Conservation (phyloP, 2,888 invertebrate genomes). For the Brassicogethes aeneus region DNA sequence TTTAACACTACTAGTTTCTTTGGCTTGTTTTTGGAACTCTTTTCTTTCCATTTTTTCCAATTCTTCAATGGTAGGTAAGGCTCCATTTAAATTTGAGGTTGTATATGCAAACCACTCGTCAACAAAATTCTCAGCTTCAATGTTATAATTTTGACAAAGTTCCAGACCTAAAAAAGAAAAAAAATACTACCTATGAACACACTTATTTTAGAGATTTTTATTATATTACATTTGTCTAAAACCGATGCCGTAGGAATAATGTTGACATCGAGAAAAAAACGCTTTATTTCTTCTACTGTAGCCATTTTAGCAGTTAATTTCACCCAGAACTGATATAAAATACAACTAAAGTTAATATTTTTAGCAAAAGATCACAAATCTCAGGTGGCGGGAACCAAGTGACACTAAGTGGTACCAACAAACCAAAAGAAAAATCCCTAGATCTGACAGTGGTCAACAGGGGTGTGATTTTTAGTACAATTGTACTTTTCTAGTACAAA, state of each 20-base stretch:
- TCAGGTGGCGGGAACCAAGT: too few relatives aligned
- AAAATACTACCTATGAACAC: too few relatives aligned
- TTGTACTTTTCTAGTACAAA: too few relatives aligned
- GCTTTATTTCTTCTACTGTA: not conserved
- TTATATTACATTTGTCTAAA: not conserved
- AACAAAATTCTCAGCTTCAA: constrained; percentile 60
- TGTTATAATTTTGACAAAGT: constrained; percentile 53
- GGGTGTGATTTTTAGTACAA: too few relatives aligned
- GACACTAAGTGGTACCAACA: too few relatives aligned
- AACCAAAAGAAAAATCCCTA: too few relatives aligned
- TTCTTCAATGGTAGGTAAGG: constrained; percentile 50
- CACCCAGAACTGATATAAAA: too few relatives aligned
- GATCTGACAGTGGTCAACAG: too few relatives aligned
- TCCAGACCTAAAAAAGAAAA: constrained; percentile 48
- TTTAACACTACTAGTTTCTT: constrained; percentile 18
- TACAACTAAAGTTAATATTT: too few relatives aligned
- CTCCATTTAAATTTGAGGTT: constrained; percentile 53
- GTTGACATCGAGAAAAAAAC: not conserved
- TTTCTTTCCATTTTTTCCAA: constrained; percentile 56
- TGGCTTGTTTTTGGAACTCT: constrained; percentile 47
- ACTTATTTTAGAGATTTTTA: too few relatives aligned
- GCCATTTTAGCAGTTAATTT: too few relatives aligned
- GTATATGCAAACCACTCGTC: constrained; percentile 75
- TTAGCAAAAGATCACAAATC: too few relatives aligned
- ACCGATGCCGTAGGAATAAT: not conserved